Conservation (phyloP, 2,797 vertebrate genomes). For the Pogoniulus pusillus region DNA sequence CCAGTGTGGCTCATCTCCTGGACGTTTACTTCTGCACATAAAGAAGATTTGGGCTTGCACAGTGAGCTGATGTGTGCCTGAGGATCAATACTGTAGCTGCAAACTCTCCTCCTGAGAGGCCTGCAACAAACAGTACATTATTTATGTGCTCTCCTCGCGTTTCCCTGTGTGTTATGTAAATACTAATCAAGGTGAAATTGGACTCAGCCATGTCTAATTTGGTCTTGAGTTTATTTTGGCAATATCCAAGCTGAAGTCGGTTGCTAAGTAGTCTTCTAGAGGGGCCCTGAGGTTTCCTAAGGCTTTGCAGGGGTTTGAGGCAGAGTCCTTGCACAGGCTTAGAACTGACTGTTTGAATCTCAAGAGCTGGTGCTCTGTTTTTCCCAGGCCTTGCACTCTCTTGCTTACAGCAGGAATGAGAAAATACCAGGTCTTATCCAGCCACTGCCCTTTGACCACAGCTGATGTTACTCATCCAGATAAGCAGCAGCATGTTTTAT, state of each 20-base stretch:
- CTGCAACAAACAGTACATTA: conserved; percentile 39
- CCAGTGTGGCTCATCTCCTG: neutral
- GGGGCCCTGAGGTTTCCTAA: neutral
- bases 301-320: neutral
- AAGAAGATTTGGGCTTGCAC: neutral
- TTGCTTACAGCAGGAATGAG: neutral
- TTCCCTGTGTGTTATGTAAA: conserved; percentile 51
- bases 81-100: neutral
- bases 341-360: neutral
- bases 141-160: conserved; percentile 54
- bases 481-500: neutral
- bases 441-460: neutral
- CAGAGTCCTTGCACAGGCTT: neutral
- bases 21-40: neutral
- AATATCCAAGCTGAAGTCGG: conserved; percentile 12
- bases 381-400: neutral
- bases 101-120: conserved; percentile 14
- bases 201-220: conserved; percentile 24
- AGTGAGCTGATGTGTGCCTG: neutral
- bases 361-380: neutral
- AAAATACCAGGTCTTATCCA: neutral
- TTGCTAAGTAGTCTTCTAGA: neutral
- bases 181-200: conserved; percentile 63
- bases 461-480: neutral
- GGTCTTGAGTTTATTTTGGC: conserved; percentile 24